phyloP scores from a whole-genome alignment of 2,113 vertebrate genomes.

The Ictidomys tridecemlineatus region DNA sequence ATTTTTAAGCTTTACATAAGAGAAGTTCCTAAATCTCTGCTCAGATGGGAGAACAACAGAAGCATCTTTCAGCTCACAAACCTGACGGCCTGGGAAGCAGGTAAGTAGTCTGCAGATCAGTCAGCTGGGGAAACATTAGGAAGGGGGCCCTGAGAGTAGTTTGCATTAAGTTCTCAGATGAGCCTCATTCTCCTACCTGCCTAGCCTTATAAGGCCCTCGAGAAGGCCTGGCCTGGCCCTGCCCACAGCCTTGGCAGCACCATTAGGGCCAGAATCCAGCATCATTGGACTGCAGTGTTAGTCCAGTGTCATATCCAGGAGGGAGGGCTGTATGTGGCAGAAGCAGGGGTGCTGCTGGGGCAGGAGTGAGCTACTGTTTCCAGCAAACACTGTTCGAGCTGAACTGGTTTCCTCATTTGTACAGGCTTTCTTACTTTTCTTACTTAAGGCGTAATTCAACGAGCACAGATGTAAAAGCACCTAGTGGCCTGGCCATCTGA shows the following conservation, averaged over 20 bases:
- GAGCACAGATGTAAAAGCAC: not conserved
- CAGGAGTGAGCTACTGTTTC: not conserved
- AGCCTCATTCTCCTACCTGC: not conserved
- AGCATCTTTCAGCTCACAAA: slow-evolving; percentile 52
- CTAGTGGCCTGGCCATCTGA: not conserved
- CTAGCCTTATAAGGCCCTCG: not conserved
- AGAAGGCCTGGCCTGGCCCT: slow-evolving; percentile 20
- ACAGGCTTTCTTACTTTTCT: not conserved
- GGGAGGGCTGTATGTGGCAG: not conserved
- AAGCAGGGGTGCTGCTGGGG: not conserved
- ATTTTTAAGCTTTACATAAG: slow-evolving; percentile 29
- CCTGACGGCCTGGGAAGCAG: slow-evolving; percentile 62
- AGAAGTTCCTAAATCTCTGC: slow-evolving; percentile 33
- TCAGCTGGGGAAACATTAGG: not conserved
- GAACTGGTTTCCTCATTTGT: not conserved
- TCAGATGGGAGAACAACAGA: not conserved
- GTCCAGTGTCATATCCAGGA: not conserved
- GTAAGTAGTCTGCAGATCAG: slow-evolving; percentile 59
- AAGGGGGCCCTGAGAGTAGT: not conserved
- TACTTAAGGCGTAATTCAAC: not conserved
- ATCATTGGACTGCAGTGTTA: not conserved
- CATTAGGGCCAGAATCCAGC: not conserved
- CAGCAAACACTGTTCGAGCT: fast-evolving
- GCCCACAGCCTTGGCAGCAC: not conserved
- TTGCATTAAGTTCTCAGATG: not conserved